Evolutionary conservation across 1,140 invertebrate genomes (phyloP).

Genomic region (Drosophila sp.): DNA sequence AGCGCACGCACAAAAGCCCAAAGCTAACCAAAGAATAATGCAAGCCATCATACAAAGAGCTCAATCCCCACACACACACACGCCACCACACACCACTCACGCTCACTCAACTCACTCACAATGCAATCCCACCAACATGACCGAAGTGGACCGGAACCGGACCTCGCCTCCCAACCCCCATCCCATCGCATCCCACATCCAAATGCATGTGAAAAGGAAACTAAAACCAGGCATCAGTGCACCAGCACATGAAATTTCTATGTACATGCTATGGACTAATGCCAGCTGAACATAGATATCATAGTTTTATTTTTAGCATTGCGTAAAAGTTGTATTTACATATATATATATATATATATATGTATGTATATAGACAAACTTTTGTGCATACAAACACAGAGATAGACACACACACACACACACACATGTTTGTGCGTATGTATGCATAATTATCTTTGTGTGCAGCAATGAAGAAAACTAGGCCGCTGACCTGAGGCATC

Average conservation of each 20-base stretch:
- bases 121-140: not conserved
- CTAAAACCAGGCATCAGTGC: constrained; percentile 22
- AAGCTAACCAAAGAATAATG: constrained; percentile 15
- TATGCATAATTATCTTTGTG: constrained; percentile 56
- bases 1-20: constrained; percentile 36
- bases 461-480: constrained; percentile 63
- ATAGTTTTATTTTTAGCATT: constrained; percentile 65
- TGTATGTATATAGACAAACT: constrained; percentile 29
- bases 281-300: constrained; percentile 63
- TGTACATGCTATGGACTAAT: constrained; percentile 6
- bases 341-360: not conserved
- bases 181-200: not conserved
- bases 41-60: constrained; percentile 13
- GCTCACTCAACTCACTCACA: not conserved
- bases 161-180: not conserved
- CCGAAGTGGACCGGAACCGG: constrained; percentile 10
- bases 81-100: not conserved
- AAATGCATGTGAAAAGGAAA: not conserved
- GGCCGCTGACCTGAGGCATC: constrained; percentile 79
- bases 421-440: constrained; percentile 28
- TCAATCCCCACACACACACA: not conserved
- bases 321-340: constrained; percentile 65
- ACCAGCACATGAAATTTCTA: constrained; percentile 14
- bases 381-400: constrained; percentile 22
- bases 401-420: constrained; percentile 17